phyloP scores from a whole-genome alignment of 1,140 invertebrate genomes.

The Macrobrachium nipponense region DNA sequence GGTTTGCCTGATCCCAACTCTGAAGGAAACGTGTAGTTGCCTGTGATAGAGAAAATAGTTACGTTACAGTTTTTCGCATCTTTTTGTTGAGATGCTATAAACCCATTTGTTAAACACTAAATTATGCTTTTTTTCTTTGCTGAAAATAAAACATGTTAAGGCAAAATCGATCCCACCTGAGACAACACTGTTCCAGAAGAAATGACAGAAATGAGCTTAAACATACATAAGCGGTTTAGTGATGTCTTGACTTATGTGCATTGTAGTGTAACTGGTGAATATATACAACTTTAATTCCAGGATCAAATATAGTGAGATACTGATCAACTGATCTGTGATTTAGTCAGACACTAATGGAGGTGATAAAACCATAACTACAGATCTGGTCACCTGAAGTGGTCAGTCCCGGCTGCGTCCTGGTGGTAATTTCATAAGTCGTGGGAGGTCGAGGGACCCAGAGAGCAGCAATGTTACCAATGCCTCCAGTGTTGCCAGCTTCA shows the following conservation, averaged over 20 bases:
- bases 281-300: too few relatives aligned
- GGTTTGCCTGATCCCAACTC: conserved; percentile 60
- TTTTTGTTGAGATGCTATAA: too few relatives aligned
- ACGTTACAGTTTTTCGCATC: too few relatives aligned
- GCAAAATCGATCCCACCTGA: too few relatives aligned
- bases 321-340: background rate
- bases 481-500: conserved; percentile 68
- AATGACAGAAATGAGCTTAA: background rate
- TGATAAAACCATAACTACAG: background rate
- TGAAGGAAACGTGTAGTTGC: conserved; percentile 61
- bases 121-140: too few relatives aligned
- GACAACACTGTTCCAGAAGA: background rate
- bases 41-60: conserved; percentile 10
- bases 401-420: conserved; percentile 59
- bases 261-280: background rate
- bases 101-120: too few relatives aligned
- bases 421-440: conserved; percentile 64
- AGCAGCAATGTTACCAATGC: conserved; percentile 73
- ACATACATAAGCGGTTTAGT: background rate
- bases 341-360: background rate
- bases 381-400: conserved; percentile 56
- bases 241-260: background rate
- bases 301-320: too few relatives aligned
- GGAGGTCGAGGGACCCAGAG: conserved; percentile 69
- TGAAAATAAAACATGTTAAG: too few relatives aligned